Conservation (phyloP, 92 coral and sea anemone genomes). For the Porites evermanni region DNA sequence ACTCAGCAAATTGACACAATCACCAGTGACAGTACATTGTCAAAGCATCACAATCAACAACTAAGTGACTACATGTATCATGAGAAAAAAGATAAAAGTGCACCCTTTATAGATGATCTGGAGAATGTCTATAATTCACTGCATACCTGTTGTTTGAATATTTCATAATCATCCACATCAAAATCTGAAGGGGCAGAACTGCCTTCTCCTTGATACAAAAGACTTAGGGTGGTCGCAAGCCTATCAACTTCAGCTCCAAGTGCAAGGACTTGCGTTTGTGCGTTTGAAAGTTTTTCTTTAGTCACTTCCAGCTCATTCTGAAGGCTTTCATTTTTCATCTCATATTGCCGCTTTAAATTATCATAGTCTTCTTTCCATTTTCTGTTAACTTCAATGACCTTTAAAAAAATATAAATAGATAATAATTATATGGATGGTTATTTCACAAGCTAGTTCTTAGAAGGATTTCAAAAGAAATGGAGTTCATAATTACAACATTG, state of each 20-base stretch:
- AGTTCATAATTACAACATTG: too few species aligned
- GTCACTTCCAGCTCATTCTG: conserved; percentile 76
- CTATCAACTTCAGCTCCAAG: conserved; percentile 87
- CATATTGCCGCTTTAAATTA: conserved; percentile 65
- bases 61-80: too few species aligned
- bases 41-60: neutral
- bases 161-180: conserved; percentile 62
- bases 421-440: neutral
- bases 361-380: conserved; percentile 92
- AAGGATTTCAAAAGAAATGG: too few species aligned
- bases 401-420: neutral
- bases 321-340: conserved; percentile 62
- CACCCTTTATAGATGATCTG: neutral
- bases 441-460: too few species aligned
- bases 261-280: conserved; percentile 84
- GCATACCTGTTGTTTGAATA: conserved; percentile 74
- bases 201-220: conserved; percentile 41
- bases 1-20: too few species aligned
- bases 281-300: conserved; percentile 67
- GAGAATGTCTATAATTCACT: neutral
- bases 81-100: neutral
- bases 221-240: conserved; percentile 78
- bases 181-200: conserved; percentile 3
- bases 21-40: neutral
- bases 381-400: conserved; percentile 84